Evolutionary conservation across 1,140 invertebrate genomes (phyloP), one percentile per base, ranked within the genome.

Genomic region (Zeugodacus cucurbitae): DNA sequence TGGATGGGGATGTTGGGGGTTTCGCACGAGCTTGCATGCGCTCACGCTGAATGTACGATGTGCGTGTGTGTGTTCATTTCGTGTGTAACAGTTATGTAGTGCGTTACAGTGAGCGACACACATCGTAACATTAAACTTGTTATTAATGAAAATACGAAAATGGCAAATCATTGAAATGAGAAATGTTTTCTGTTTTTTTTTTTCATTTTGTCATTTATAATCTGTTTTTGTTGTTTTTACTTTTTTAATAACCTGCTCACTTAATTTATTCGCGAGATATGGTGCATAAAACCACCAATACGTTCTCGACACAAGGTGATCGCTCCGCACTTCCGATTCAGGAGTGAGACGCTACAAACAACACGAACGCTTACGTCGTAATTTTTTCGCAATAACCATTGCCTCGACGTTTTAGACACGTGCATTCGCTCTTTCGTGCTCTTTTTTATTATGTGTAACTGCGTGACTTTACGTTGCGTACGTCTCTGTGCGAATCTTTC

Each of bases 1-100:
- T 88, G 89, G 89, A 88, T 88, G 88, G 64, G 90, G 89, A 70
- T 88, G 57, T 82, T 57, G 54, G 54, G 57, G 70, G 32, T 88
- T 91, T 91, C 11, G 82, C 41, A n/a, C 64, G 14, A 29, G 26
- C 14, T 17, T 34, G 64, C 32, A 59, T 67, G 64, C 59, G 22
- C 59, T 67, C 64, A 67, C 64, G 11, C 64, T n/a, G 3, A 20
- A 67, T 32, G n/a, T 82, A 82, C 41, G 44, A n/a, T 29, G 26
- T 6, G 41, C 37, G 10, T 82, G 20, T 26, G 26, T 82, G 41
- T 8, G 32, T 14, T 82, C 26, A 48, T 48, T 29, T 82, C 34
- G 34, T 48, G 22, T 82, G 74, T 82, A 82, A 82, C 74, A 82
- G 74, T 82, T 82, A 82, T 82, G 34, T 48, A 82, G 74, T 82